phyloP scores from a whole-genome alignment of 2,797 vertebrate species.

The Astyanax mexicanus region DNA sequence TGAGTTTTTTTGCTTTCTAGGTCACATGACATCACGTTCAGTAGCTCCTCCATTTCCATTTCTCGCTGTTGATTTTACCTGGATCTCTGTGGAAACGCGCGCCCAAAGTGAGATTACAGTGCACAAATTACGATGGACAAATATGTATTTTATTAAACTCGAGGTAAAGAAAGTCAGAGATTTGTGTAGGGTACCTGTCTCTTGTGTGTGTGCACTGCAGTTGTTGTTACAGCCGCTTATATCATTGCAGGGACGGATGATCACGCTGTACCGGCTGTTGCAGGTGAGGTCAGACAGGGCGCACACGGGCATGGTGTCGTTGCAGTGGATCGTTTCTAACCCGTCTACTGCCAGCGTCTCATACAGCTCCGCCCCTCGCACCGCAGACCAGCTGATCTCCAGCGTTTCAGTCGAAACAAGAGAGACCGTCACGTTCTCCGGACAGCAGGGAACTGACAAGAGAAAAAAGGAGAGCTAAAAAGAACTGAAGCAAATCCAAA shows the following conservation, averaged over 20 bases:
- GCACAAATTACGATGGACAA: too few relatives aligned
- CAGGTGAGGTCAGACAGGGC: slow-evolving; percentile 86
- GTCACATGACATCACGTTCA: too few relatives aligned
- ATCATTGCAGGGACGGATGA: slow-evolving; percentile 87
- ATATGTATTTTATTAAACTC: too few relatives aligned
- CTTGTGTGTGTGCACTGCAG: slow-evolving; percentile 72
- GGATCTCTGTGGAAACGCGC: too few relatives aligned
- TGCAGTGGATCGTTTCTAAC: slow-evolving; percentile 75
- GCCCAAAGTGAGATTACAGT: too few relatives aligned
- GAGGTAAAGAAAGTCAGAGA: too few relatives aligned
- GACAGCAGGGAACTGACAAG: slow-evolving; percentile 89
- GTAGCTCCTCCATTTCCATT: too few relatives aligned
- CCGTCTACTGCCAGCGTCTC: slow-evolving; percentile 80
- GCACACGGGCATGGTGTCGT: slow-evolving; percentile 84
- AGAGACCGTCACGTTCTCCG: slow-evolving; percentile 74
- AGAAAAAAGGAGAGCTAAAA: background rate
- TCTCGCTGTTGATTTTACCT: too few relatives aligned
- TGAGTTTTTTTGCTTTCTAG: too few relatives aligned
- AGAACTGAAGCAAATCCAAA: background rate
- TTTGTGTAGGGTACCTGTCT: slow-evolving; percentile 80
- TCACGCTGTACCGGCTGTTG: slow-evolving; percentile 82
- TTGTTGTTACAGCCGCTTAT: slow-evolving; percentile 82
- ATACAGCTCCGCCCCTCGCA: slow-evolving; percentile 88
- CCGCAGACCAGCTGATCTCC: slow-evolving; percentile 84
- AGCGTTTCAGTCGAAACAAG: slow-evolving; percentile 85